Base-by-base conservation (phyloP, 1,140 invertebrate species). In the Stegodyphus dumicola region DNA sequence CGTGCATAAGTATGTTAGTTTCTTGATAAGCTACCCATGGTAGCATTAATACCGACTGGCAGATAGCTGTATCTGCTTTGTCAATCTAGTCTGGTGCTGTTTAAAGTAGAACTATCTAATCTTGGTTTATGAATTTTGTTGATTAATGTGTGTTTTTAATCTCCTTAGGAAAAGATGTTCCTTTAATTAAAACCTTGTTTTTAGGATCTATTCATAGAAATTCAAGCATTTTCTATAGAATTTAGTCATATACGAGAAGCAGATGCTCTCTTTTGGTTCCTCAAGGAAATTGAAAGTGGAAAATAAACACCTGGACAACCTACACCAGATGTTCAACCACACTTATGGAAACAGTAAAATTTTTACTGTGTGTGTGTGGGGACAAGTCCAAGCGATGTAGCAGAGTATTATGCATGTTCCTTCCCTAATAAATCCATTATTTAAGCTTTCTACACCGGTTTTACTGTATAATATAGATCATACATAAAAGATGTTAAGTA, bases 191-290 rank as follows among this genome's bases (percentile, higher is more conserved):
- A 1, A 33, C 33, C 33, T 71, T 71, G 0, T 9, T 5, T 7
- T 53, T 92, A 97, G 94, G 97, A 98, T 91, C 91, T 99, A 49
- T 98, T 98, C 90, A 97, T 99, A 87, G 97, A 99, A 92, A 96
- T 99, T 53, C 97, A 99, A 92, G 96, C 97, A 0, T 99, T 99
- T 91, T 99, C 97, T 90, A 97, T 99, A 33, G 97, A 98, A 89
- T 99, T 99, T 91, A 98, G 96, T 91, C 92, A 97, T 76, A 99
- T 99, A 74, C 93, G 97, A 78, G 98, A 99, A 92, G 98, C 98
- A 7, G 97, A 97, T 5, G 97, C 96, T 10, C 90, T 99, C 70
- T 99, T 99, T 91, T 92, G 97, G 74, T 91, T 99, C 3, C 92
- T 99, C 6, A 98, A 98, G 91, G 96, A 98, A 89, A 91, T 99